Percentiles rank a stretch among this genome's conserved stretches.
Evolutionary conservation across 2,888 invertebrate species (phyloP).

Genomic region (Leptodirus hochenwartii): DNA sequence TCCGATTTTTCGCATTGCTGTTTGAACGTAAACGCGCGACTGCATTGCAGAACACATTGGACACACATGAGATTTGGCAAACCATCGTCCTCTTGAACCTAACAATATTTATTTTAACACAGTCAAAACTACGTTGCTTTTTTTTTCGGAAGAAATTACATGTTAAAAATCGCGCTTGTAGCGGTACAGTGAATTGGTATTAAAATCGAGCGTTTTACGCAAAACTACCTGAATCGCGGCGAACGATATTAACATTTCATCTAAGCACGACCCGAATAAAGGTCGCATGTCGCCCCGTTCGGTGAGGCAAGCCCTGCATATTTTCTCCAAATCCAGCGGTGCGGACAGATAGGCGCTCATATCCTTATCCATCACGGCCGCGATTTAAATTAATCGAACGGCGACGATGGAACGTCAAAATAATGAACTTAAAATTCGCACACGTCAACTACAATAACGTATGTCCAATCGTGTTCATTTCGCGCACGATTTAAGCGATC

Average conservation of each 20-base stretch:
- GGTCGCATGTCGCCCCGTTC: conserved; percentile 30
- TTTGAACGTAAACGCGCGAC: conserved; percentile 31
- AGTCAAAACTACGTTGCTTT: not conserved
- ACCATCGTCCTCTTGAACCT: conserved; percentile 29
- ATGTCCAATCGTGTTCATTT: too few species aligned
- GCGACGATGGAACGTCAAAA: too few species aligned
- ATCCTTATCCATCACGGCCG: conserved; percentile 20
- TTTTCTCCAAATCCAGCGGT: conserved; percentile 27
- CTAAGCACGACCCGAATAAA: conserved; percentile 30
- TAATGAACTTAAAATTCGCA: too few species aligned
- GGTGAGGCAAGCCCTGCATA: conserved; percentile 30
- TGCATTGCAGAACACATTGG: conserved; percentile 32
- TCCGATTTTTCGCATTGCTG: conserved; percentile 31
- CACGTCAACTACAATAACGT: too few species aligned
- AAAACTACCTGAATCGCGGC: conserved; percentile 27
- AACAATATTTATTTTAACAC: conserved; percentile 10
- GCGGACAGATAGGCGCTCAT: conserved; percentile 26
- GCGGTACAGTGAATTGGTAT: too few species aligned
- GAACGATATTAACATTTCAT: conserved; percentile 30
- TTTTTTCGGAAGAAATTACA: conserved; percentile 1
- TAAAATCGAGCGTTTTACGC: too few species aligned
- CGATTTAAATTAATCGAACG: too few species aligned
- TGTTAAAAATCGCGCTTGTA: too few species aligned
- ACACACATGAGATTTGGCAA: conserved; percentile 30
- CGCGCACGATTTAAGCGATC: too few species aligned